Percentiles rank a stretch among this genome's conserved stretches.
These are phyloP conservation scores for Panthera leo DNA, from an alignment of 2,113 vertebrate genomes.

Conservation along the genomic window DNA sequence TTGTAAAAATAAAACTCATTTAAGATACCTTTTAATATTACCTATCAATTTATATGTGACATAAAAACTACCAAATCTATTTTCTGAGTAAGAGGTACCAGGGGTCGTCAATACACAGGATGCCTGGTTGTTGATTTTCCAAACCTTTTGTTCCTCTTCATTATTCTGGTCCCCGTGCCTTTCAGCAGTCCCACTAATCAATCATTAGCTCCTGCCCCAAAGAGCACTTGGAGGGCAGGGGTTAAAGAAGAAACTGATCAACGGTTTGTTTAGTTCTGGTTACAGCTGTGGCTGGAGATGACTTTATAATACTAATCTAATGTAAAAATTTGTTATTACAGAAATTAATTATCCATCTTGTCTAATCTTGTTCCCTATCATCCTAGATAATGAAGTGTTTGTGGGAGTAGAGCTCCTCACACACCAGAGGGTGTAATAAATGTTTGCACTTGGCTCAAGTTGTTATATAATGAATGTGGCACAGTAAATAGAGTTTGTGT, in stretches of 20 bases:
- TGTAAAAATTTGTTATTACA: conserved; percentile 41
- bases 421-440: conserved; percentile 26
- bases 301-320: background rate
- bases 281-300: conserved; percentile 31
- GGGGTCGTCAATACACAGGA: background rate
- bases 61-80: background rate
- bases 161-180: background rate
- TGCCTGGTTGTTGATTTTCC: background rate
- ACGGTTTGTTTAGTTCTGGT: conserved; percentile 29
- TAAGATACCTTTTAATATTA: conserved; percentile 8
- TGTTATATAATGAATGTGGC: conserved; percentile 50
- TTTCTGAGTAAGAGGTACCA: conserved; percentile 17
- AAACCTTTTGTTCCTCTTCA: background rate
- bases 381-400: conserved; percentile 35
- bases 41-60: background rate
- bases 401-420: conserved; percentile 9
- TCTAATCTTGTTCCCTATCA: conserved; percentile 60
- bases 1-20: conserved; percentile 29
- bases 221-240: background rate
- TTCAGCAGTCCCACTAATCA: background rate
- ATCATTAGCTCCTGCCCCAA: background rate
- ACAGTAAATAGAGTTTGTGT: conserved; percentile 70
- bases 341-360: conserved; percentile 59
- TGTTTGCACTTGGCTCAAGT: conserved; percentile 67
- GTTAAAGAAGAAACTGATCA: background rate